Evolutionary conservation across 2,888 invertebrate species (phyloP).

Genomic region (Opisthograptis luteolata): DNA sequence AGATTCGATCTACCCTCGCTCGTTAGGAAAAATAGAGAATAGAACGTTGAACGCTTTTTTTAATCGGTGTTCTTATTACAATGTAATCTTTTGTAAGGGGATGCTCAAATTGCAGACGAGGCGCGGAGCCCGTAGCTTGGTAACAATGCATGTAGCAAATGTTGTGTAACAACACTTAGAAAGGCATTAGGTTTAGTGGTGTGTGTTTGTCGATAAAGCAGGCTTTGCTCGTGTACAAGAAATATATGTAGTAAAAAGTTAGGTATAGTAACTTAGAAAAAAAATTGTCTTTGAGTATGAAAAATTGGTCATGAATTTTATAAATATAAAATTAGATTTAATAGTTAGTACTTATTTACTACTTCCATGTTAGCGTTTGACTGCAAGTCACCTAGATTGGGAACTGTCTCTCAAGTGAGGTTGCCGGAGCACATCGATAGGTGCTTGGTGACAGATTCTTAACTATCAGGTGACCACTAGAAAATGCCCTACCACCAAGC

Average conservation of each 20-base stretch:
- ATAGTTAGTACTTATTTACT: too few relatives aligned
- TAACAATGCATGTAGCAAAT: constrained; percentile 72
- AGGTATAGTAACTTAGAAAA: too few relatives aligned
- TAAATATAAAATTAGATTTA: too few relatives aligned
- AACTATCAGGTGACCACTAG: too few relatives aligned
- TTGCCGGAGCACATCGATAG: too few relatives aligned
- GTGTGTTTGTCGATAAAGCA: constrained; percentile 33
- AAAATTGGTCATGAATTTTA: too few relatives aligned
- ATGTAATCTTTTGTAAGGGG: constrained; percentile 70
- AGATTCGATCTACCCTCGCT: constrained; percentile 63
- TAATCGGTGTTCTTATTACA: constrained; percentile 67
- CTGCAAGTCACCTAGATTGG: too few relatives aligned
- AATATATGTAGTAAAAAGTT: background rate
- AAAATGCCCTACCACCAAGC: too few relatives aligned
- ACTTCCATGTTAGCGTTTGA: too few relatives aligned
- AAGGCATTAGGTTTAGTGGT: constrained; percentile 59
- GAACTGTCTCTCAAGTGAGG: too few relatives aligned
- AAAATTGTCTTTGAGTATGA: too few relatives aligned
- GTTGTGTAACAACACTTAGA: constrained; percentile 74
- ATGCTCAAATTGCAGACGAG: constrained; percentile 56
- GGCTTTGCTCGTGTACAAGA: background rate
- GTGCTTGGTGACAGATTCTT: too few relatives aligned
- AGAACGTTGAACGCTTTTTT: constrained; percentile 43
- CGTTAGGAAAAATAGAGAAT: constrained; percentile 45
- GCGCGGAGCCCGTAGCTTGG: constrained; percentile 46